These are phyloP conservation scores for Neosalanx taihuensis DNA, from an alignment of 2,797 vertebrate species.

Conservation along the genomic window DNA sequence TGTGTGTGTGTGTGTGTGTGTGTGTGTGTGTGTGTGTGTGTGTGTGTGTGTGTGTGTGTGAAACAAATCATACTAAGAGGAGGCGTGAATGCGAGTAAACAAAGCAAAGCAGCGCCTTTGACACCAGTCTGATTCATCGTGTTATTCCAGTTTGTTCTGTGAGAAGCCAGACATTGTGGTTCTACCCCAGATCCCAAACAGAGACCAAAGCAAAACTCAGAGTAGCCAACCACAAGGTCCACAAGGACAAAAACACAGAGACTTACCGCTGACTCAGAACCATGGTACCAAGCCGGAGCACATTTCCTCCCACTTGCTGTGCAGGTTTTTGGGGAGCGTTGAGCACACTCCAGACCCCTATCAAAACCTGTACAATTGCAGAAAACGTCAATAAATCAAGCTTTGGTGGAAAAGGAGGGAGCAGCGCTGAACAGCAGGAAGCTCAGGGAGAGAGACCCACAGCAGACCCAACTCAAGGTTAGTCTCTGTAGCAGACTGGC, in stretches of 20 bases:
- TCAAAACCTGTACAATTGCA: constrained; percentile 23
- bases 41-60: neutral
- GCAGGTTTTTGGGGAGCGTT: constrained; percentile 4
- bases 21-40: neutral
- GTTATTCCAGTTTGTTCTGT: neutral
- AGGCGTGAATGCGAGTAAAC: neutral
- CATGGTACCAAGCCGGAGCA: neutral
- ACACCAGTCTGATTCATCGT: neutral
- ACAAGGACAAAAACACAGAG: constrained; percentile 9
- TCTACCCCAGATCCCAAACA: neutral
- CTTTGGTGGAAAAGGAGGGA: constrained; percentile 15
- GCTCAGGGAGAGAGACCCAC: neutral
- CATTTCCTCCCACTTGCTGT: neutral
- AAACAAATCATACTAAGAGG: neutral
- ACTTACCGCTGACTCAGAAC: neutral
- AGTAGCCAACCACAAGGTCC: neutral
- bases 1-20: neutral
- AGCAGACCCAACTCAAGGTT: constrained; percentile 40
- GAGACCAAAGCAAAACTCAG: neutral
- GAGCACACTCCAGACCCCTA: neutral
- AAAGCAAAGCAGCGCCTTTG: neutral
- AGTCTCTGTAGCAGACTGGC: constrained; percentile 30
- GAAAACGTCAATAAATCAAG: constrained; percentile 19
- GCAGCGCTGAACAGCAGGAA: constrained; percentile 25
- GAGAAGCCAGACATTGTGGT: neutral